These are phyloP conservation scores for Galerucella calmariensis DNA, from an alignment of 2,888 invertebrate species.

Conservation along the genomic window DNA sequence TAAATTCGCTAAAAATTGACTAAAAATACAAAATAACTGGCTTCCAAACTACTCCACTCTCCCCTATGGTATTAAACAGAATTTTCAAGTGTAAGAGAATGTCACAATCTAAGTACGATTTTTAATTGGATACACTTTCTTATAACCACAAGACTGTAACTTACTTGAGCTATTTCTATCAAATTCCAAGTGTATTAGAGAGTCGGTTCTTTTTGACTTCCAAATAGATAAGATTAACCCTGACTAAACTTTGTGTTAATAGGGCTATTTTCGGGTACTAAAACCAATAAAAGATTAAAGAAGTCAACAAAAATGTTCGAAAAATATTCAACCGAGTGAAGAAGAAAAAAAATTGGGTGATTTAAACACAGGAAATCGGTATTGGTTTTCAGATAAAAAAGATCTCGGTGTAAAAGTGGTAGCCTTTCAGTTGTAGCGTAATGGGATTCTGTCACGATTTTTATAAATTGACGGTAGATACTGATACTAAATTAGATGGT, in stretches of 20 bases:
- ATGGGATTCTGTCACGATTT: conserved; percentile 13
- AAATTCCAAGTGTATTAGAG: background rate
- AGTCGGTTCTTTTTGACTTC: conserved; percentile 9
- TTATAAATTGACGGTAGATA: conserved; percentile 10
- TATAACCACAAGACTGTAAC: background rate
- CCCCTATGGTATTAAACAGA: background rate
- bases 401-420: conserved; percentile 13
- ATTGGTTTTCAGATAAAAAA: conserved; percentile 16
- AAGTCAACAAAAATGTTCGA: conserved; percentile 14
- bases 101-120: background rate
- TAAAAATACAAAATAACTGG: too few relatives aligned
- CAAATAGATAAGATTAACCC: conserved; percentile 23
- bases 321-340: background rate
- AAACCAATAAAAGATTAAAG: conserved; percentile 21
- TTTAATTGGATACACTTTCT: background rate
- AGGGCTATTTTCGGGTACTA: conserved; percentile 20
- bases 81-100: background rate
- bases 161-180: background rate
- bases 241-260: conserved; percentile 15
- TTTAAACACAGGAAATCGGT: conserved; percentile 13
- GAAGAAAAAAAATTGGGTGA: conserved; percentile 6
- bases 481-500: background rate
- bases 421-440: background rate
- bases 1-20: too few relatives aligned
- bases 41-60: background rate